These are phyloP conservation scores for Lysiphlebus fabarum DNA, from an alignment of 1,140 invertebrate species.

Conservation along the genomic window DNA sequence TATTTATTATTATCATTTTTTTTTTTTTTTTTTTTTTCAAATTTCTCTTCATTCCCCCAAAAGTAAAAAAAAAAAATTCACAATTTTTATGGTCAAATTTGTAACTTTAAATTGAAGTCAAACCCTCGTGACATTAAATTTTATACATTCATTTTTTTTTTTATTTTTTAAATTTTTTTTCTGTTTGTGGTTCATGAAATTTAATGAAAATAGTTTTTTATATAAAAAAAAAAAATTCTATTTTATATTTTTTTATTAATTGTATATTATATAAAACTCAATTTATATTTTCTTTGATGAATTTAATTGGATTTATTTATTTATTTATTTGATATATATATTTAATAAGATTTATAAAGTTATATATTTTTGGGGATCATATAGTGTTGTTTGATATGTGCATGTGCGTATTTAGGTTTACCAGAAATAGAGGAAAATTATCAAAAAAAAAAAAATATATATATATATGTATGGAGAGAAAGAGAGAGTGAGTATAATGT, in stretches of 20 bases:
- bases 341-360: not conserved
- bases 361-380: conserved; percentile 7
- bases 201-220: not conserved
- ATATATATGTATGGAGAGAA: conserved; percentile 14
- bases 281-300: not conserved
- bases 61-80: conserved; percentile 3
- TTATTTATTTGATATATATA: not conserved
- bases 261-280: not conserved
- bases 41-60: not conserved
- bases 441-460: too few species aligned
- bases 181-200: conserved; percentile 2
- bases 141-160: not conserved
- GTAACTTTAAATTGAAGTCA: conserved; percentile 23
- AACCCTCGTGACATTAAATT: conserved; percentile 11
- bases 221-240: too few species aligned
- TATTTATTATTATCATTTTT: conserved; percentile 16
- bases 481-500: conserved; percentile 4
- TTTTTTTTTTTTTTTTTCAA: conserved; percentile 1
- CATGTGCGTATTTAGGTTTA: not conserved
- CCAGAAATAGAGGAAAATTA: conserved; percentile 25
- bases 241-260: too few species aligned
- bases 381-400: too few species aligned
- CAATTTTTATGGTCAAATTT: conserved; percentile 26
- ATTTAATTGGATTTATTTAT: not conserved
- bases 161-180: not conserved